A percentile compares a stretch with the other conserved stretches of the same genome.
These are phyloP conservation scores for Parotocinclus haroldoi DNA, from an alignment of 2,797 vertebrate genomes.

Conservation along the genomic window DNA sequence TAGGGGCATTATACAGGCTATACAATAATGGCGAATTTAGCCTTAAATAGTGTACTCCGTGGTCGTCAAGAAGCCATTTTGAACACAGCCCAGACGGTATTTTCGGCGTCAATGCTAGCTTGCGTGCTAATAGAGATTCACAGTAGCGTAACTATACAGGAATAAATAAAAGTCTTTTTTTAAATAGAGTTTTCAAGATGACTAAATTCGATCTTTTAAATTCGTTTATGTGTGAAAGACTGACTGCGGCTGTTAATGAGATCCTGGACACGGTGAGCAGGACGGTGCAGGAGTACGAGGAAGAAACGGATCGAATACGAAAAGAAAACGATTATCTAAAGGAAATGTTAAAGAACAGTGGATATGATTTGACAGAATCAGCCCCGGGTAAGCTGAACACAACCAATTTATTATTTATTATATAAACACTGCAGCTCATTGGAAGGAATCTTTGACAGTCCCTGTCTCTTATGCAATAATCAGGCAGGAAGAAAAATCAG, in stretches of 20 bases:
- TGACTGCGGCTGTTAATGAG: slow-evolving; percentile 50
- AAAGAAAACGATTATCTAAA: slow-evolving; percentile 49
- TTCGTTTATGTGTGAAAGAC: slow-evolving; percentile 45
- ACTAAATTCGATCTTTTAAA: slow-evolving; percentile 43
- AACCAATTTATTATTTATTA: no score
- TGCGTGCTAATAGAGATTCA: no score
- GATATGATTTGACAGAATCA: slow-evolving; percentile 21
- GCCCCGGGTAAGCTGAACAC: slow-evolving; percentile 16
- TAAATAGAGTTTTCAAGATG: slow-evolving; percentile 6
- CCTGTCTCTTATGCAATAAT: no score
- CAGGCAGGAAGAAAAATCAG: no score
- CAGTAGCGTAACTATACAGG: not conserved
- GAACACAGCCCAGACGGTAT: not conserved
- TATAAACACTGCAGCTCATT: no score
- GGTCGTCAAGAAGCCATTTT: no score
- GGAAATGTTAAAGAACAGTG: slow-evolving; percentile 41
- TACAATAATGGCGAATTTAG: no score
- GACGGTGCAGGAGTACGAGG: slow-evolving; percentile 49
- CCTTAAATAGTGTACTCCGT: no score
- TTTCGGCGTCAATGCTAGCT: no score
- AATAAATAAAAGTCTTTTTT: slow-evolving; percentile 2
- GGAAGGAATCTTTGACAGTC: no score
- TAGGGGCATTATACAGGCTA: no score
- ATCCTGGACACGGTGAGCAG: slow-evolving; percentile 45
- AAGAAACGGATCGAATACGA: slow-evolving; percentile 46